Base-by-base conservation (phyloP, 2,888 invertebrate species). In the Listrodromus nycthemerus region DNA sequence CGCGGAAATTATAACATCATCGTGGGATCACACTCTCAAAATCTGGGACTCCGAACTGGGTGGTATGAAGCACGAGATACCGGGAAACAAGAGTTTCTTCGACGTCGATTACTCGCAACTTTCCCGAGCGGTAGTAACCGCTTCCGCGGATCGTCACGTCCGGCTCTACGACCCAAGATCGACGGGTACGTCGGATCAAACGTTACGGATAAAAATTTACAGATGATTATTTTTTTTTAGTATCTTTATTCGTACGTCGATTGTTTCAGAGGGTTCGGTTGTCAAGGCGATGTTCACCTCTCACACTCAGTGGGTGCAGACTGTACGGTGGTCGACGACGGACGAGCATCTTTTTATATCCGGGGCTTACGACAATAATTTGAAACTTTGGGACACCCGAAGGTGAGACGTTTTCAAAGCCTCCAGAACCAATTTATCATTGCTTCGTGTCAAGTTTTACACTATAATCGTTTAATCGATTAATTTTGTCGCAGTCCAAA, bases 321-420 rank as follows among this genome's bases (percentile, higher is more conserved):
- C 96, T 0, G 98, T 99, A 0, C 95, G 95, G 86, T 99, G 99
- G 99, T 98, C 98, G 0, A 96, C 95, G 27, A 96, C 95, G 0
- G 95, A 97, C 84, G 97, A 97, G 89, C 95, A 97, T 88, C 94
- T 98, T 16, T 99, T 99, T 93, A 95, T 99, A 27, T 99, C 99
- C 0, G 98, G 98, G 1, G 97, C 98, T 0, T 98, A 98, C 91
- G 99, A 99, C 91, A 96, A 96, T 86, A 95, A 96, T 84, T 96
- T 98, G 82, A 99, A 99, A 94, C 94, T 99, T 69, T 99, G 99
- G 99, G 99, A 99, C 93, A 96, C 96, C 4, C 95, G 99, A 92
- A 98, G 97, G 97, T 97, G 91, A 87, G 90, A 50, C 71, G 70
- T 79, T 77, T 65, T 45, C 24, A 45, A 0, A 16, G 19, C 21